Base-by-base conservation (phyloP, 2,113 vertebrate genomes). In the Phalacrocorax pelagicus region DNA sequence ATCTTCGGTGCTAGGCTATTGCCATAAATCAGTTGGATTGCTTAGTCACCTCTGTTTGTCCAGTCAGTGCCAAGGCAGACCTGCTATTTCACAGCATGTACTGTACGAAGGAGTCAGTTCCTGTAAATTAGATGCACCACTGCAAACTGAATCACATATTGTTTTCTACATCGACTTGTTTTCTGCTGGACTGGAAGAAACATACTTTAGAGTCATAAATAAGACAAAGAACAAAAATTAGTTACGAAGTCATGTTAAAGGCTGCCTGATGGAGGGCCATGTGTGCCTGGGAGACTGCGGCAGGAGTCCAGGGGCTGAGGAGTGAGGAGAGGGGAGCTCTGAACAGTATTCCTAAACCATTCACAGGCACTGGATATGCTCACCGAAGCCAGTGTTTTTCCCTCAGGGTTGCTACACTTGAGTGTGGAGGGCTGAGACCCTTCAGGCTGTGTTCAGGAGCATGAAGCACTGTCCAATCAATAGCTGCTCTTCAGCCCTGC, bases 1-100 rank as follows among this genome's bases (percentile, higher is more conserved):
- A 95, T 77, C 90, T 91, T 61, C 84, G 96, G 58, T 57, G 86
- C 77, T 70, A 96, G 97, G 96, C 80, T 92, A 86, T 12, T 70
- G 88, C 86, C 79, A 92, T 95, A 94, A 95, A 97, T 97, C 95
- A 96, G 42, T 5, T 16, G 58, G 61, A 93, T 62, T 94, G 94
- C 95, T 97, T 96, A 96, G 96, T 96, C 97, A 97, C 95, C 79
- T 91, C 94, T 97, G 81, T 97, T 96, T 96, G 95, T 86, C 91
- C 91, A 91, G 81, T 12, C 66, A 30, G 82, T 72, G 95, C 93
- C 96, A 96, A 97, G 83, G 66, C 94, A 94, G 97, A 94, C 89
- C 85, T 95, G 93, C 92, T 85, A 52, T 84, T 97, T 96, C 97
- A 97, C 95, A 96, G 97, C 87, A 97, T 71, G 96, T 98, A 95